Evolutionary conservation across 2,113 vertebrate species (phyloP), one percentile per base, ranked within the genome.

Genomic region (Tor tambroides): DNA sequence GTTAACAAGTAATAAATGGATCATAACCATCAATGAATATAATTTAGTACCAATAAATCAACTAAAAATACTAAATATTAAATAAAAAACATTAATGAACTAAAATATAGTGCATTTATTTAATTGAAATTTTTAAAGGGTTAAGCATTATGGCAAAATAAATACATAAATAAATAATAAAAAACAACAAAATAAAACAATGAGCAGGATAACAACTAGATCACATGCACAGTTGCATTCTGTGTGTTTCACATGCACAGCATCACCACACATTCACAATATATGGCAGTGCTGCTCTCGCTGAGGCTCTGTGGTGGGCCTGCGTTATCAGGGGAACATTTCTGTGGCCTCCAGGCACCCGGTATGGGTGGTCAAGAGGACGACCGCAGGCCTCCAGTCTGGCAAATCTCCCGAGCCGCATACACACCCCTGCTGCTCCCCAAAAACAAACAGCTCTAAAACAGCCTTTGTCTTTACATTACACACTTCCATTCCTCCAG

Each of bases 381-480:
- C 83, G 77, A 38, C 32, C 67, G 51, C 77, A 80, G 75, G 85
- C 87, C 61, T 82, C 63, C 85, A 54, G 32, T 81, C 88, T 87
- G 82, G 89, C 87, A 89, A 86, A 35, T 30, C 63, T 89, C 87
- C 87, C 80, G 86, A 75, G 86, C 88, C 85, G 83, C 91, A 87
- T 51, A 84, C 86, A 51, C 82, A 82, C 85, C 85, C 92, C 90
- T 17, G 30, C 91, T 51, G 91, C 49, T 91, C 43, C 26, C 83
- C 90, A 89, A 94, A 94, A 94, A 95, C 91, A 94, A 94, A 95
- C 94, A 85, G 87, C 86, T 92, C 87, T 92, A 92, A 94, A 93
- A 93, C 93, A 86, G 77, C 89, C 88, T 94, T 94, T 93, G 92
- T 94, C 89, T 91, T 91, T 88, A 90, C 90, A 93, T 93, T 93